phyloP scores from a whole-genome alignment of 1,140 invertebrate genomes.

The Papilio polyxenes region DNA sequence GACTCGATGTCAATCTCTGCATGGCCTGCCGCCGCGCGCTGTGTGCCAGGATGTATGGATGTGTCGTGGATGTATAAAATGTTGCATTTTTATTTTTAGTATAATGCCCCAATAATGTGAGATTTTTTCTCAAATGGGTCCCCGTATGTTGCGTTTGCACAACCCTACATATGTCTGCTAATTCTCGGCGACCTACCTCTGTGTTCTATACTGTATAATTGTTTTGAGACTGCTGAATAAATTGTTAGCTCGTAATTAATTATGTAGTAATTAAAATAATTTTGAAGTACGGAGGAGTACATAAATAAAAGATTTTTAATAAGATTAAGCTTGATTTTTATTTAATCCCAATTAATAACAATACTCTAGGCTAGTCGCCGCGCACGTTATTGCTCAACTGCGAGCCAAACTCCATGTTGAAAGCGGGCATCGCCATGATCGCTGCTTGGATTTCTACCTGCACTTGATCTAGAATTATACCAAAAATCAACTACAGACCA shows the following conservation, averaged over 20 bases:
- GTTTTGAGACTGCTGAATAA: constrained; percentile 76
- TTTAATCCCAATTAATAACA: constrained; percentile 43
- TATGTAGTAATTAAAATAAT: constrained; percentile 71
- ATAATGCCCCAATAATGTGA: constrained; percentile 36
- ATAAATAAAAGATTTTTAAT: constrained; percentile 75
- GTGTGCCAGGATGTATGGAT: constrained; percentile 9
- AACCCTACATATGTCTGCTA: constrained; percentile 53
- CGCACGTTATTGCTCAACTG: constrained; percentile 63
- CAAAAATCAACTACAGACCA: not conserved
- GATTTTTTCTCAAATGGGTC: constrained; percentile 39
- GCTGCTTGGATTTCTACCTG: constrained; percentile 69
- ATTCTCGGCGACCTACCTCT: constrained; percentile 68
- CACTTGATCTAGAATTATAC: constrained; percentile 57
- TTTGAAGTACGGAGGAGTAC: constrained; percentile 75
- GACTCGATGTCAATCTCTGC: constrained; percentile 38
- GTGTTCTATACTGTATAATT: constrained; percentile 72
- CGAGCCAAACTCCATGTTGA: constrained; percentile 62
- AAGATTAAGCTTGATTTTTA: constrained; percentile 54
- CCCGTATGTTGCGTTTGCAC: constrained; percentile 26
- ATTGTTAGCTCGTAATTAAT: constrained; percentile 78
- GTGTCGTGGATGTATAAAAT: constrained; percentile 35
- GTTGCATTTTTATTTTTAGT: constrained; percentile 40
- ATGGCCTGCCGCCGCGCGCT: constrained; percentile 9
- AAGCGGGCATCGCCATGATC: constrained; percentile 63
- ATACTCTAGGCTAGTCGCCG: constrained; percentile 49